phyloP scores from a whole-genome alignment of 2,888 invertebrate genomes.

The Liposcelis brunnea region DNA sequence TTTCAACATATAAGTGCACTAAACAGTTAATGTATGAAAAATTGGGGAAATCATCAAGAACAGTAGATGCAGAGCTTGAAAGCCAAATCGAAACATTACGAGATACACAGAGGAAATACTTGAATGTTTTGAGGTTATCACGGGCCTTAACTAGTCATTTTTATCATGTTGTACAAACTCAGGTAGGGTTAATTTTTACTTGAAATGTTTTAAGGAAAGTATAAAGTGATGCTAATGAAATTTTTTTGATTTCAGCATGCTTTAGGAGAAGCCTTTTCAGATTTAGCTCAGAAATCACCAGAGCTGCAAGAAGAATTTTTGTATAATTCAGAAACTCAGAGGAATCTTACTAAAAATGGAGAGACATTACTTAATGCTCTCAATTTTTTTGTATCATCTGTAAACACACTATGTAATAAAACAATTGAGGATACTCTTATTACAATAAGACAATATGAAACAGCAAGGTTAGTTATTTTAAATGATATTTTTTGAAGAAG shows the following conservation, averaged over 20 bases:
- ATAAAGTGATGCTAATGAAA: not conserved
- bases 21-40: constrained; percentile 92
- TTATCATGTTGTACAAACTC: constrained; percentile 68
- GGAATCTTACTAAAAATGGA: constrained; percentile 82
- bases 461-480: constrained; percentile 53
- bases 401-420: constrained; percentile 91
- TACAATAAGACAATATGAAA: constrained; percentile 60
- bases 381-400: constrained; percentile 90
- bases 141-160: constrained; percentile 76
- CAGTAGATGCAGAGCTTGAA: constrained; percentile 86
- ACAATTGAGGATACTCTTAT: constrained; percentile 90
- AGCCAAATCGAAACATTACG: constrained; percentile 81
- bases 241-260: constrained; percentile 43
- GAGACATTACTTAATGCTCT: constrained; percentile 82
- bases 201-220: not conserved
- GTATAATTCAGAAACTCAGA: constrained; percentile 91
- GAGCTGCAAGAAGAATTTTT: constrained; percentile 88
- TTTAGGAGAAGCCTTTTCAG: constrained; percentile 84
- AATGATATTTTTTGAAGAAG: no score
- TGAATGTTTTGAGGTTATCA: constrained; percentile 69
- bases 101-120: constrained; percentile 87
- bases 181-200: constrained; percentile 25
- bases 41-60: constrained; percentile 81
- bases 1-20: constrained; percentile 96
- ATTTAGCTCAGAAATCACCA: constrained; percentile 88